These are phyloP conservation scores for Phenganax marumi DNA, from an alignment of 92 coral and sea anemone species.

Conservation along the genomic window DNA sequence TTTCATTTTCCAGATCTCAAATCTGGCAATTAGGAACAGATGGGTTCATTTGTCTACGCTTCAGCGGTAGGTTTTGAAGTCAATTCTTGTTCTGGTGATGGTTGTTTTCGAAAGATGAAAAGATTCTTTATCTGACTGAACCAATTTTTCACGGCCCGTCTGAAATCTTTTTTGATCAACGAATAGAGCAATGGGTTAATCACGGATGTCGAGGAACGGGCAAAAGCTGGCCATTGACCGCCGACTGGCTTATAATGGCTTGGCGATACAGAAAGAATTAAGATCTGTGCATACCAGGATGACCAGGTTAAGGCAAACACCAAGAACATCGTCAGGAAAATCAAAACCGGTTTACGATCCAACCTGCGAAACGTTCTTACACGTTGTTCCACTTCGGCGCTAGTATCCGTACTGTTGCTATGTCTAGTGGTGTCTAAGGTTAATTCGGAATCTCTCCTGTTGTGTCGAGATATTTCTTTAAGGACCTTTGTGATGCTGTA, in stretches of 20 bases:
- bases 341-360: constrained; percentile 45
- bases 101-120: background rate
- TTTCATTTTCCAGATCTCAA: no score
- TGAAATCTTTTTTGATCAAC: constrained; percentile 35
- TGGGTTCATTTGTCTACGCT: background rate
- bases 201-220: background rate
- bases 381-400: background rate
- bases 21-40: no score
- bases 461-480: constrained; percentile 27
- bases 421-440: background rate
- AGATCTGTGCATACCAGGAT: constrained; percentile 25
- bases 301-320: constrained; percentile 40
- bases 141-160: constrained; percentile 11
- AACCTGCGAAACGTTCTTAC: background rate
- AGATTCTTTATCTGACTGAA: background rate
- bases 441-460: constrained; percentile 15
- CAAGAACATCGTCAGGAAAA: constrained; percentile 24
- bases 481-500: constrained; percentile 31
- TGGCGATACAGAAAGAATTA: constrained; percentile 24
- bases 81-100: background rate
- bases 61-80: background rate
- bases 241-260: constrained; percentile 21
- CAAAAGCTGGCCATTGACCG: constrained; percentile 8
- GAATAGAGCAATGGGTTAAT: constrained; percentile 37
- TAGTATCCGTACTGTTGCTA: background rate